Evolutionary conservation across 2,888 invertebrate genomes (phyloP), one percentile per base, ranked within the genome.

Genomic region (Chloroclystis v-ata): DNA sequence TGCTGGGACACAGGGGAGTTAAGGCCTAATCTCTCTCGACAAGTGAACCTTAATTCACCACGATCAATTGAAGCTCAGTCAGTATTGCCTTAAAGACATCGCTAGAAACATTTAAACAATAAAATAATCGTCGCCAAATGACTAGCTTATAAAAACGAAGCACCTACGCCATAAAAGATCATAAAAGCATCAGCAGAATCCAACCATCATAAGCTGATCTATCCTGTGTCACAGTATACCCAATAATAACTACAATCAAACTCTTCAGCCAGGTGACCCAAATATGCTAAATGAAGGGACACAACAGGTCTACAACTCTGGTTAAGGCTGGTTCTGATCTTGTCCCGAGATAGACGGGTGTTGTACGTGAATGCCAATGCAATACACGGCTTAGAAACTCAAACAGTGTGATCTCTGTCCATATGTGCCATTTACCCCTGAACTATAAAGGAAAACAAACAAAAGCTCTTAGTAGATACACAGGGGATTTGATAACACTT

Each of bases 341-440:
- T n/a, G n/a, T n/a, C 56, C 51, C 49, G 49, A 63, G 65, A 67
- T 72, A 68, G 46, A 55, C 52, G 44, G 43, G 52, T 53, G 54
- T 59, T 59, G 60, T 54, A 56, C 75, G 75, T 76, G 80, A 63
- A 64, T 52, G 48, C 57, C 64, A 76, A 81, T 77, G 69, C 65
- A 61, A 60, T 65, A 58, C 53, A 50, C 54, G 53, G 78, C 67
- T 81, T 79, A 78, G 63, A 57, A 60, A 62, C 53, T 67, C 69
- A 72, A 77, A 78, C 71, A 69, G 63, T 59, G 51, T 35, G 43
- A 49, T 54, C 51, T 49, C 57, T 60, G 37, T 13, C 28, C 52
- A 54, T 48, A 44, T 37, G 43, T 50, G 55, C 57, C 56, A 60
- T 64, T 61, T 57, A 57, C 60, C 56, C 58, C 61, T 55, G 61